Evolutionary conservation across 2,888 invertebrate genomes (phyloP).

Genomic region (Brachynemurus nebulosus): DNA sequence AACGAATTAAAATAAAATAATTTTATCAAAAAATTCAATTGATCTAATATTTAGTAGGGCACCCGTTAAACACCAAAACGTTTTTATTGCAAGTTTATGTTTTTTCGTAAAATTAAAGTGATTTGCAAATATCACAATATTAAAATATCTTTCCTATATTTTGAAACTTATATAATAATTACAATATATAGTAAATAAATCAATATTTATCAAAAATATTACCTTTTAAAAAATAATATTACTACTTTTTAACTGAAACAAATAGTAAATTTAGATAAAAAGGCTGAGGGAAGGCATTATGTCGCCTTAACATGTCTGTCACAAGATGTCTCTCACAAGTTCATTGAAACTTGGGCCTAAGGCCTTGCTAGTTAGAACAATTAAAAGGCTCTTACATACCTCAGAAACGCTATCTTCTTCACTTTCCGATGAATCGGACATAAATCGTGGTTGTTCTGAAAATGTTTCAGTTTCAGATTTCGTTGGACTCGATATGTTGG

Average conservation of each 20-base stretch:
- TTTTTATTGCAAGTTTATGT: too few species aligned
- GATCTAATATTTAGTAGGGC: too few species aligned
- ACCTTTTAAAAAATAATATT: too few species aligned
- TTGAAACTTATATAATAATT: too few species aligned
- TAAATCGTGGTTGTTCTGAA: conserved; percentile 76
- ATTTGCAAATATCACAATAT: background rate
- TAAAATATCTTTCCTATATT: too few species aligned
- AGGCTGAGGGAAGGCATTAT: conserved; percentile 10
- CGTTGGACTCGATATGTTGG: conserved; percentile 68
- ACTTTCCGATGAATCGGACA: conserved; percentile 89
- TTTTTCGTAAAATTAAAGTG: too few species aligned
- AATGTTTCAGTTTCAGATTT: conserved; percentile 79
- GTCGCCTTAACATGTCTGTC: conserved; percentile 20
- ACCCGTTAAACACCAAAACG: too few species aligned
- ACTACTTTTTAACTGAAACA: too few species aligned
- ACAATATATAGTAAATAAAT: too few species aligned
- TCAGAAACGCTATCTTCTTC: conserved; percentile 94
- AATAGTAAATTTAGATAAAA: conserved; percentile 1
- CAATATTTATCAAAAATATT: too few species aligned
- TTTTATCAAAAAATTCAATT: too few species aligned
- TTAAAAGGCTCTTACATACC: conserved; percentile 44
- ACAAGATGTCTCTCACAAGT: conserved; percentile 55
- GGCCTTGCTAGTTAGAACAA: conserved; percentile 22
- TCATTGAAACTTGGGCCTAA: conserved; percentile 36
- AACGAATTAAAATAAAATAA: too few species aligned